These are phyloP conservation scores for Rhagoletis zephyria DNA, from an alignment of 1,140 invertebrate species.

Conservation along the genomic window DNA sequence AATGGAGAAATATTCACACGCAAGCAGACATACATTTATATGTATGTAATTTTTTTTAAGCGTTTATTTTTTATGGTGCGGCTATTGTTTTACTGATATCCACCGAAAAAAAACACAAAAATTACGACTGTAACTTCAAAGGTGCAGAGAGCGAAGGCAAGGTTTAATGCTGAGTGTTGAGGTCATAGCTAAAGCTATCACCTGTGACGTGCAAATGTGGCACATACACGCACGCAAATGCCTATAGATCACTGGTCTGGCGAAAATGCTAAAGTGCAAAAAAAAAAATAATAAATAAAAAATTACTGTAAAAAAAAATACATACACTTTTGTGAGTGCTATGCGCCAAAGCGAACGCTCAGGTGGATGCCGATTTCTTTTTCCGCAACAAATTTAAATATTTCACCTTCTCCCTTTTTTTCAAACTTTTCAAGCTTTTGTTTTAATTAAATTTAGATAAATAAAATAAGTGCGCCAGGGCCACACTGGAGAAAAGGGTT, in stretches of 20 bases:
- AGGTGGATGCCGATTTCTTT: background rate
- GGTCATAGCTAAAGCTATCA: conserved; percentile 21
- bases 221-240: background rate
- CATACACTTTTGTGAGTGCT: too few relatives aligned
- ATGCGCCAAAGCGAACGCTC: too few relatives aligned
- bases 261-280: background rate
- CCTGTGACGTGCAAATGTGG: background rate
- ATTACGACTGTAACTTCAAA: background rate
- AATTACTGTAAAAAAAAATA: background rate
- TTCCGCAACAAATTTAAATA: background rate
- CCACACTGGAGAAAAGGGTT: too few relatives aligned
- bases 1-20: background rate
- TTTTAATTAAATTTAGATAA: too few relatives aligned
- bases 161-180: conserved; percentile 8
- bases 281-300: background rate
- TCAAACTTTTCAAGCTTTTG: background rate
- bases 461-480: too few relatives aligned
- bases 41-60: background rate
- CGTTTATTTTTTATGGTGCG: background rate
- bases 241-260: background rate
- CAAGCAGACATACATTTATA: background rate
- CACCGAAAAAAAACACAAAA: background rate
- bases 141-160: background rate
- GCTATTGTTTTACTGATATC: background rate
- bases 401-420: background rate